Conservation (phyloP, 2,888 invertebrate genomes). For the Resseliella maxima region DNA sequence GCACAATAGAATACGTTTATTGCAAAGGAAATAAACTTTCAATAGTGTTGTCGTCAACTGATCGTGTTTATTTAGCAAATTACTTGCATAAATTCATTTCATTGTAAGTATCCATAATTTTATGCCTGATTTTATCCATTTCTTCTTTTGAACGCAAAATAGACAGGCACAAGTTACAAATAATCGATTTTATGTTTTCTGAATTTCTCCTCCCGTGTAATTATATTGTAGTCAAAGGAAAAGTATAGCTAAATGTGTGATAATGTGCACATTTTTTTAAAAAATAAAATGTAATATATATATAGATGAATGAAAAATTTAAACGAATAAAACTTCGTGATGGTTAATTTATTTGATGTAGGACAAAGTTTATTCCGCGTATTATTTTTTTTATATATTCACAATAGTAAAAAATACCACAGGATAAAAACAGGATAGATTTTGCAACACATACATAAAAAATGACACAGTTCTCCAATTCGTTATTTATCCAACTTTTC, state of each 20-base stretch:
- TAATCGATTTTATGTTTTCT: slow-evolving; percentile 2
- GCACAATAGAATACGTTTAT: background rate
- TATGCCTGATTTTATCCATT: background rate
- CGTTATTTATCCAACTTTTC: background rate
- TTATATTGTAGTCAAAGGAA: background rate
- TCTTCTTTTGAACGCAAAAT: background rate
- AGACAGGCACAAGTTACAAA: background rate
- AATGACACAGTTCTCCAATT: slow-evolving; percentile 48
- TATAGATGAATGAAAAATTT: background rate
- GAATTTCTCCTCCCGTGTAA: background rate
- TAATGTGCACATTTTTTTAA: background rate
- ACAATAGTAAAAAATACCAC: background rate
- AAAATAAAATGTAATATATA: background rate
- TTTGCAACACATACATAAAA: background rate
- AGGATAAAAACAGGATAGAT: background rate
- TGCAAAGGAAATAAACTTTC: background rate
- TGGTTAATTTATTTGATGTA: background rate
- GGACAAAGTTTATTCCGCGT: background rate
- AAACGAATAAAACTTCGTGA: background rate
- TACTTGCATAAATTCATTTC: background rate
- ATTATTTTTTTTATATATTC: background rate
- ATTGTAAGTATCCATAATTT: background rate
- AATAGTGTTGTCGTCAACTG: background rate
- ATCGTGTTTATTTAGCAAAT: background rate
- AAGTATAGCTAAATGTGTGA: background rate